Evolutionary conservation across 1,140 invertebrate genomes (phyloP), one percentile per base, ranked within the genome.

Genomic region (Steinernema khuongi): DNA sequence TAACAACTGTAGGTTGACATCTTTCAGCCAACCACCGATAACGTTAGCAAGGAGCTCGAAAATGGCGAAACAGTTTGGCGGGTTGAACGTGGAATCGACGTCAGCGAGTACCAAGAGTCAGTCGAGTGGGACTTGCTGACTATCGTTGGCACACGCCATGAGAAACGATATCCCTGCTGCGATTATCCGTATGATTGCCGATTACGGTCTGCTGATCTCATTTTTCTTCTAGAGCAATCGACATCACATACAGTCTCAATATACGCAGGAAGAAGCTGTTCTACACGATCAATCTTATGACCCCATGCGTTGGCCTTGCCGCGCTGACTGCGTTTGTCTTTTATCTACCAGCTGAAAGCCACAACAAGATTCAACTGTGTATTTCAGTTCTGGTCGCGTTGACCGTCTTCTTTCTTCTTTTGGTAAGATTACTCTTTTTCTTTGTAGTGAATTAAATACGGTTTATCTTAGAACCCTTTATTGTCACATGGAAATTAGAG

Each of bases 91-190:
- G 94, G 94, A 18, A 93, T 97, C 18, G 94, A 97, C 86, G 88
- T 96, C 43, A 93, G 91, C 33, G 93, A 96, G 85, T 97, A 95
- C 88, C 96, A 96, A 87, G 93, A 93, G 88, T 96, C 93, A n/a
- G 95, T 98, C 17, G 96, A 98, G 88, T 99, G 96, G 95, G 96
- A 99, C 87, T 93, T 99, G 81, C 89, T 99, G 69, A 93, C 94
- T 87, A 94, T 98, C 72, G 94, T 94, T 66, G 93, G 93, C 44
- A 91, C 92, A 36, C 90, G 81, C 60, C 79, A 81, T 41, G 74
- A 71, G 36, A 81, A 72, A 33, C 79, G 76, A 26, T 83, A 93
- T 71, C 81, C 82, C 91, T 89, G 93, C 44, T 93, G 94, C 92
- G 80, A 92, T 91, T 83, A 94, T 91, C 85, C 96, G 95, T 86